These are phyloP conservation scores for Lutjanus campechanus DNA, from an alignment of 2,797 vertebrate genomes.

Conservation along the genomic window DNA sequence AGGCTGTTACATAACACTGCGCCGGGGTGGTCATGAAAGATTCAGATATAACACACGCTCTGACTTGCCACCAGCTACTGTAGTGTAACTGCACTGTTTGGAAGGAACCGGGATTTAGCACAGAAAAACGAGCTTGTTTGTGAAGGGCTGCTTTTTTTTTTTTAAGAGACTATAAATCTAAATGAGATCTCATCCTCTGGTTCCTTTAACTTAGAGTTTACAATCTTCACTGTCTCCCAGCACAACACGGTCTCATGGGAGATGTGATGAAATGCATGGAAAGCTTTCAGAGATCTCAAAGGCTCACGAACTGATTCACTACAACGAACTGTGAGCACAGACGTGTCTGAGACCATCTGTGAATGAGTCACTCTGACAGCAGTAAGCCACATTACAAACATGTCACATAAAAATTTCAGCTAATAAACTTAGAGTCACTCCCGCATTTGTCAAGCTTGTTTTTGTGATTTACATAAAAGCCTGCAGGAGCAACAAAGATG, in stretches of 20 bases:
- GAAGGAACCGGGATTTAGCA: background rate
- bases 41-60: constrained; percentile 59
- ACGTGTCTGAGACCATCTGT: constrained; percentile 63
- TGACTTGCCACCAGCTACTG: constrained; percentile 19
- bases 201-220: background rate
- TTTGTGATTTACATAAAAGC: constrained; percentile 2
- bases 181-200: background rate
- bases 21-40: constrained; percentile 68
- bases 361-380: constrained; percentile 58
- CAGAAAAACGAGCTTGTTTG: background rate
- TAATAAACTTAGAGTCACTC: constrained; percentile 9
- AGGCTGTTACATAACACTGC: constrained; percentile 70
- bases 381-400: constrained; percentile 29
- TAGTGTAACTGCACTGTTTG: constrained; percentile 4
- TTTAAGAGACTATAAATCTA: background rate
- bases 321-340: constrained; percentile 33
- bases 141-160: background rate
- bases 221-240: background rate
- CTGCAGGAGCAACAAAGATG: background rate
- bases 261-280: constrained; percentile 30
- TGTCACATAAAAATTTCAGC: constrained; percentile 31
- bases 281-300: constrained; percentile 41
- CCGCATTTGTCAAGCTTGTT: constrained; percentile 26
- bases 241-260: background rate
- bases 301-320: constrained; percentile 42